Evolutionary conservation across 2,888 invertebrate species (phyloP).

Genomic region (Callosobruchus maculatus): DNA sequence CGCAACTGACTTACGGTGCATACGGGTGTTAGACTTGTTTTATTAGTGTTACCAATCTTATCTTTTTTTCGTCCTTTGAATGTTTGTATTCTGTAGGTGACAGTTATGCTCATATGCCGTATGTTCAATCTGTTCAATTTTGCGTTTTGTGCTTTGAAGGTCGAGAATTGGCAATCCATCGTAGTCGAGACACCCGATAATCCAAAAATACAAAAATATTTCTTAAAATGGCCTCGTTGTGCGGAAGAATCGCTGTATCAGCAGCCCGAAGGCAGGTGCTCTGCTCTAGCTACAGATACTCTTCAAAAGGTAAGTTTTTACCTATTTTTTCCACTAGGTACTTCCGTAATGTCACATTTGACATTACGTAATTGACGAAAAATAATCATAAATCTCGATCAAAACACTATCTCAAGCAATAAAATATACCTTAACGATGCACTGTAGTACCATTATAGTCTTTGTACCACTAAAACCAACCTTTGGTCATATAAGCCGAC

Average conservation of each 20-base stretch:
- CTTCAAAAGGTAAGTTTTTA: slow-evolving; percentile 57
- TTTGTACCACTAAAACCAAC: background rate
- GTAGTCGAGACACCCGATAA: background rate
- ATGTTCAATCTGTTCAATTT: background rate
- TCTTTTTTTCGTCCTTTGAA: too few relatives aligned
- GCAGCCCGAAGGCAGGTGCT: slow-evolving; percentile 62
- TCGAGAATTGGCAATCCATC: background rate
- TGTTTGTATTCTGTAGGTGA: background rate
- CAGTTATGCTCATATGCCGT: background rate
- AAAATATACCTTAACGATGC: background rate
- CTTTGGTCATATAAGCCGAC: background rate
- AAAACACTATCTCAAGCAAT: background rate
- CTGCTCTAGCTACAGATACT: slow-evolving; percentile 59
- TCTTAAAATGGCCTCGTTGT: slow-evolving; percentile 69
- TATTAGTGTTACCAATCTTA: too few relatives aligned
- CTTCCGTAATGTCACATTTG: slow-evolving; percentile 48
- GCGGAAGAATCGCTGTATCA: slow-evolving; percentile 66
- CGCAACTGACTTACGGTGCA: too few relatives aligned
- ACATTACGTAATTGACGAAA: slow-evolving; percentile 42
- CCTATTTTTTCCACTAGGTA: slow-evolving; percentile 49
- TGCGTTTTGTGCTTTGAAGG: background rate
- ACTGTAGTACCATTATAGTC: background rate
- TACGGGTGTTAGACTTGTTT: too few relatives aligned
- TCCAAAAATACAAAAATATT: background rate
- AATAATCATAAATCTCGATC: background rate